Evolutionary conservation across 23 tunicate species (phyloP).

Genomic region (Ciona savignyi): DNA sequence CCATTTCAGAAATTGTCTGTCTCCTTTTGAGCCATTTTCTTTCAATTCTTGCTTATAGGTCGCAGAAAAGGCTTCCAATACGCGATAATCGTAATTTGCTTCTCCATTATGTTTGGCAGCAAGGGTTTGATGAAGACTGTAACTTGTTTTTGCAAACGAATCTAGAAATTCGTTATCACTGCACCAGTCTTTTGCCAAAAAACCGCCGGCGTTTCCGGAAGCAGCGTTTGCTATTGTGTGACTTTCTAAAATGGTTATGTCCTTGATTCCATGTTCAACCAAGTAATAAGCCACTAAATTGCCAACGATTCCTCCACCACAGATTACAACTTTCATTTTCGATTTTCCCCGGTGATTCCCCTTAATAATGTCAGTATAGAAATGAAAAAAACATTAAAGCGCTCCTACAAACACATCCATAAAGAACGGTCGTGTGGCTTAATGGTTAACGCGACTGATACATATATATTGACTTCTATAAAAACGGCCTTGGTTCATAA

Average conservation of each 20-base stretch:
- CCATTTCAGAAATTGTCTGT: slow-evolving; percentile 25
- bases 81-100: slow-evolving; percentile 41
- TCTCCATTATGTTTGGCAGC: too few species aligned
- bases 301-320: slow-evolving; percentile 76
- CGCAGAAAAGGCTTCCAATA: slow-evolving; percentile 19
- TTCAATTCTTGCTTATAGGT: not conserved
- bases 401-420: too few species aligned
- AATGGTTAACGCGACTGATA: too few species aligned
- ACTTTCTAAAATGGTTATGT: slow-evolving; percentile 24
- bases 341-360: too few species aligned
- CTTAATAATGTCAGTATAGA: too few species aligned
- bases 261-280: slow-evolving; percentile 26
- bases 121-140: slow-evolving; percentile 29
- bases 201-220: slow-evolving; percentile 85
- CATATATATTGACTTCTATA: too few species aligned
- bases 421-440: too few species aligned
- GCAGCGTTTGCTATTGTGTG: slow-evolving; percentile 72
- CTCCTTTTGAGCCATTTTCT: not conserved
- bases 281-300: slow-evolving; percentile 40
- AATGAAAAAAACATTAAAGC: too few species aligned
- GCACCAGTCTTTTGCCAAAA: too few species aligned
- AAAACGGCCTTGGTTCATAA: too few species aligned
- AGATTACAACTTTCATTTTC: slow-evolving; percentile 49
- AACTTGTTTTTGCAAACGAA: slow-evolving; percentile 37
- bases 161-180: slow-evolving; percentile 9